Evolutionary conservation across 2,888 invertebrate genomes (phyloP).

Genomic region (Tortrix viridana): DNA sequence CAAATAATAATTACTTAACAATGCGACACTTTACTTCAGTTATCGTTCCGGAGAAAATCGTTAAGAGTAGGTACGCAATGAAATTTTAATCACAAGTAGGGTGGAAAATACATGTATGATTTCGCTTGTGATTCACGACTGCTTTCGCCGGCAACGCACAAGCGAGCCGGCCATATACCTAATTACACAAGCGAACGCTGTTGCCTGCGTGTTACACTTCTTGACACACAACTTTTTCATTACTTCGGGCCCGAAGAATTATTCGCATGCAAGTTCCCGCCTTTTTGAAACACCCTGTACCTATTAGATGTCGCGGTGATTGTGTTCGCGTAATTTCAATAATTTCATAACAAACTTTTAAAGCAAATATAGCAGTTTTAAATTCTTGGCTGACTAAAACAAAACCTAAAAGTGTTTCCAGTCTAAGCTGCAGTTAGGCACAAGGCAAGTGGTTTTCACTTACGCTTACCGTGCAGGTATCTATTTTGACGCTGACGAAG

Average conservation of each 20-base stretch:
- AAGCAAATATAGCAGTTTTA: no score
- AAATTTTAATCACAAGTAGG: not conserved
- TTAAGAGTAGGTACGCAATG: not conserved
- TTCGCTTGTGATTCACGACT: conserved; percentile 67
- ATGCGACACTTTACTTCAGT: not conserved
- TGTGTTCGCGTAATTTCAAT: no score
- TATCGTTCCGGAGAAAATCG: not conserved
- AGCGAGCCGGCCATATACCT: conserved; percentile 54
- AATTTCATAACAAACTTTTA: no score
- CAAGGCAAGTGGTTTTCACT: conserved; percentile 24
- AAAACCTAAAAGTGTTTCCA: no score
- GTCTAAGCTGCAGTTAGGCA: not conserved
- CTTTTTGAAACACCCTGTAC: no score
- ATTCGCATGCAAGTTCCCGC: conserved; percentile 1
- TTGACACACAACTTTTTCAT: conserved; percentile 13
- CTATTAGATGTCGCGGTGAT: no score
- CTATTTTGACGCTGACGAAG: conserved; percentile 3
- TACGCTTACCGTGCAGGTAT: conserved; percentile 11
- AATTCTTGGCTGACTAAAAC: no score
- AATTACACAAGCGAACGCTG: conserved; percentile 49
- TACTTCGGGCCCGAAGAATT: conserved; percentile 18
- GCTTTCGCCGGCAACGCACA: conserved; percentile 68
- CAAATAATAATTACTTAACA: not conserved
- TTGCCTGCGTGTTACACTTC: conserved; percentile 17
- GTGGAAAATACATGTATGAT: conserved; percentile 68